Percentiles rank a stretch among this genome's conserved stretches.
phyloP scores from a whole-genome alignment of 2,113 vertebrate genomes.

The Argyrosomus japonicus region DNA sequence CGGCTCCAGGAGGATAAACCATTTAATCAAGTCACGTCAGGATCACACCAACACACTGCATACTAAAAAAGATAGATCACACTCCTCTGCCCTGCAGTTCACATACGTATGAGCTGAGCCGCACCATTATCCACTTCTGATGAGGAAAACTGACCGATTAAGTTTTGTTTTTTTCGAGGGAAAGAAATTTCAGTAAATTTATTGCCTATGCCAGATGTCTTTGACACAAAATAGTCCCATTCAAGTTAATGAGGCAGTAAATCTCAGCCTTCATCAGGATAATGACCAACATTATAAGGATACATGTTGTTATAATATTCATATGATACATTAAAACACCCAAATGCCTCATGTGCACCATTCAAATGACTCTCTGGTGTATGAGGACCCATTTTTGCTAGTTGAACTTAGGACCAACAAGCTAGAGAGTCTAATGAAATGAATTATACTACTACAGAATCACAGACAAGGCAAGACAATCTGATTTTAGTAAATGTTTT shows the following conservation, averaged over 20 bases:
- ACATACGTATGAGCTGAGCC: not conserved
- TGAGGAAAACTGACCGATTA: not conserved
- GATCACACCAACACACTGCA: slow-evolving; percentile 14
- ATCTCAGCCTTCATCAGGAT: slow-evolving; percentile 16
- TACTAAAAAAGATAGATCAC: slow-evolving; percentile 20
- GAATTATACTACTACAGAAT: not conserved
- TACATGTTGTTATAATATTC: slow-evolving; percentile 32
- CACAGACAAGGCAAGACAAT: not conserved
- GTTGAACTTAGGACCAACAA: not conserved
- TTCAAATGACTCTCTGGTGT: not conserved
- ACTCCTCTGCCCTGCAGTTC: not conserved
- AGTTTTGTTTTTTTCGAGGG: not conserved
- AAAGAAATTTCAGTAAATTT: not conserved
- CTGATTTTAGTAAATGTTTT: not conserved
- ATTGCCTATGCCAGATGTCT: not conserved
- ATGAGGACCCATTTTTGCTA: not conserved
- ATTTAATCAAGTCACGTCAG: slow-evolving; percentile 55
- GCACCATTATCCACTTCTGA: not conserved
- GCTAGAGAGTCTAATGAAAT: not conserved
- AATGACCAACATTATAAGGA: slow-evolving; percentile 18
- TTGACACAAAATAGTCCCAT: slow-evolving; percentile 4
- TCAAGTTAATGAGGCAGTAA: slow-evolving; percentile 25
- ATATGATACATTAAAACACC: slow-evolving; percentile 12
- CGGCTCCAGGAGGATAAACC: slow-evolving; percentile 31
- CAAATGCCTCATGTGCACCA: not conserved